Evolutionary conservation across 2,797 vertebrate species (phyloP), one percentile per base, ranked within the genome.

Genomic region (Brachyrhaphis roseni): DNA sequence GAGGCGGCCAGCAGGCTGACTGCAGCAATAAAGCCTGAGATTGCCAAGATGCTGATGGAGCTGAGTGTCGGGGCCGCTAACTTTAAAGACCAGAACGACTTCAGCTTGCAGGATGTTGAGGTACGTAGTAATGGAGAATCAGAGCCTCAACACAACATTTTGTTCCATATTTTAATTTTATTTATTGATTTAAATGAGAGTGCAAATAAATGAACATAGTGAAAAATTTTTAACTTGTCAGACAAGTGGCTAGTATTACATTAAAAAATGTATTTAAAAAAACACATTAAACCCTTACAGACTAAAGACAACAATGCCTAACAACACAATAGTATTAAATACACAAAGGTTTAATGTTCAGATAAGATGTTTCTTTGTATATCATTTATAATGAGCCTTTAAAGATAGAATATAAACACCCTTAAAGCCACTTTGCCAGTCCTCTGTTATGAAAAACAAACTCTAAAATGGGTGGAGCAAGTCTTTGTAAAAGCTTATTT

Each of bases 31-130:
- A 99, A 99, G 95, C 98, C 98, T 0, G 98, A 99, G 95, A 99
- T 99, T 34, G 98, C 98, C 95, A 99, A 99, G 96, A 99, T 99
- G 98, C 96, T 99, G 93, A 99, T 99, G 98, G 98, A 99, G 88
- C 96, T 99, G 85, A 99, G 98, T 62, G 97, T 97, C 0, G 98
- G 98, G 77, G 98, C 98, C 1, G 98, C 98, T 31, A 98, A 97
- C 95, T 98, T 99, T 84, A 99, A 98, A 94, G 97, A 99, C 95
- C 98, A 99, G 93, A 99, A 98, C 18, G 98, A 99, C 93, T 99
- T 99, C 96, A 99, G 97, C 93, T 95, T 99, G 83, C 98, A 99
- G 92, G 98, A 99, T 78, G 98, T 99, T 34, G 98, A 99, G 97
- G 98, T 99, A 82, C 39, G 87, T 81, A 77, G 31, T 72, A 41